Conservation (phyloP, 2,797 vertebrate genomes). For the Novumbra hubbsi region DNA sequence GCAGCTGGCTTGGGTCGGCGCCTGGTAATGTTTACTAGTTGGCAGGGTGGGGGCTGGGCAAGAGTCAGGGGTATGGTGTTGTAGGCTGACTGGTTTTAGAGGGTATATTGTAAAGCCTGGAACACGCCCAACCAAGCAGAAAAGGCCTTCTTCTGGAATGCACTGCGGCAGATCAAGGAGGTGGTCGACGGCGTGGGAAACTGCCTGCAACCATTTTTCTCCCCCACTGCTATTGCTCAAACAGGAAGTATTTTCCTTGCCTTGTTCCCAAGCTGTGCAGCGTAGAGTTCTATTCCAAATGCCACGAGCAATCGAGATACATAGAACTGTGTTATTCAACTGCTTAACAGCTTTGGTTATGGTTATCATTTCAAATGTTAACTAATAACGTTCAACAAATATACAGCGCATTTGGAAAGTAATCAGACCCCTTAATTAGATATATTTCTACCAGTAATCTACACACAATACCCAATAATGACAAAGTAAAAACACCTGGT, state of each 20-base stretch:
- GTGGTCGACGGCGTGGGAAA: constrained; percentile 29
- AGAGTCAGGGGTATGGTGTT: constrained; percentile 26
- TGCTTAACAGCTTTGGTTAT: not conserved
- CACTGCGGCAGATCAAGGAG: constrained; percentile 41
- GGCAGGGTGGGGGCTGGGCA: constrained; percentile 54
- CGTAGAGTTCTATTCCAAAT: not conserved
- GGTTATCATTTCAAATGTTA: constrained; percentile 2
- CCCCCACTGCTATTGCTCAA: constrained; percentile 12
- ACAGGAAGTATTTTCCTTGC: constrained; percentile 15
- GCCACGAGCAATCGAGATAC: not conserved
- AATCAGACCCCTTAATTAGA: no score
- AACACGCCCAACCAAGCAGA: constrained; percentile 17
- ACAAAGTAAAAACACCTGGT: no score
- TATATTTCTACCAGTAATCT: no score
- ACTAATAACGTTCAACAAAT: not conserved
- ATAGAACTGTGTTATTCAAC: not conserved
- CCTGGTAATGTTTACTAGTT: constrained; percentile 61
- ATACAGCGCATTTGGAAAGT: no score
- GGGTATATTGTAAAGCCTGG: constrained; percentile 37
- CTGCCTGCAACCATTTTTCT: constrained; percentile 1
- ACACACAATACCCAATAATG: no score
- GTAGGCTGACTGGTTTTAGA: constrained; percentile 24
- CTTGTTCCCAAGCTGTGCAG: constrained; percentile 9
- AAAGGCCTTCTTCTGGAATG: constrained; percentile 28
- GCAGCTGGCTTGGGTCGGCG: constrained; percentile 47